phyloP scores from a whole-genome alignment of 2,113 vertebrate species.

The Cephalophus harveyi region DNA sequence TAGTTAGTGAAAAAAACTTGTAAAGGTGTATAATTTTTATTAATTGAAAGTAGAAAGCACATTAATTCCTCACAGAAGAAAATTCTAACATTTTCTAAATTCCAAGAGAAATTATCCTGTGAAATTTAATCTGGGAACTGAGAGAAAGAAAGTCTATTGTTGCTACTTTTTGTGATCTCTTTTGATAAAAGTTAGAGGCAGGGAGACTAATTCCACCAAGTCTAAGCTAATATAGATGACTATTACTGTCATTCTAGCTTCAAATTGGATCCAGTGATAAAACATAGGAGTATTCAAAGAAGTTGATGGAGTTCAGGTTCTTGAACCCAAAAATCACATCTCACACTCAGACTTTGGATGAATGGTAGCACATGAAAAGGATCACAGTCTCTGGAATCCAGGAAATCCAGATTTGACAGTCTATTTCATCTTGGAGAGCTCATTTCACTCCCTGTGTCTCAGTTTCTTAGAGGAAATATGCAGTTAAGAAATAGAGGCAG shows the following conservation, averaged over 20 bases:
- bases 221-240: not conserved
- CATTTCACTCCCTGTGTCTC: not conserved
- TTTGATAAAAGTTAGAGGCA: not conserved
- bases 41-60: not conserved
- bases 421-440: not conserved
- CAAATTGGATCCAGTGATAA: not conserved
- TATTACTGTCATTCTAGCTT: not conserved
- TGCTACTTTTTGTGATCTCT: not conserved
- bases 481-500: not conserved
- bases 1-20: not conserved
- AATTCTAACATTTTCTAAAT: not conserved
- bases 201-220: not conserved
- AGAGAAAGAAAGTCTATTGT: not conserved
- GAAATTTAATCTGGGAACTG: not conserved
- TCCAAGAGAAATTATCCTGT: not conserved
- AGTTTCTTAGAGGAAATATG: not conserved
- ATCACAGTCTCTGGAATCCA: not conserved
- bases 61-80: not conserved
- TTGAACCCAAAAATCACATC: not conserved
- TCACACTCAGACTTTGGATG: not conserved
- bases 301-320: not conserved
- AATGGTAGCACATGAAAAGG: not conserved
- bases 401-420: not conserved
- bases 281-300: not conserved
- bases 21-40: not conserved